Evolutionary conservation across 1,140 invertebrate species (phyloP).

Genomic region (Tetramorium simillimum): DNA sequence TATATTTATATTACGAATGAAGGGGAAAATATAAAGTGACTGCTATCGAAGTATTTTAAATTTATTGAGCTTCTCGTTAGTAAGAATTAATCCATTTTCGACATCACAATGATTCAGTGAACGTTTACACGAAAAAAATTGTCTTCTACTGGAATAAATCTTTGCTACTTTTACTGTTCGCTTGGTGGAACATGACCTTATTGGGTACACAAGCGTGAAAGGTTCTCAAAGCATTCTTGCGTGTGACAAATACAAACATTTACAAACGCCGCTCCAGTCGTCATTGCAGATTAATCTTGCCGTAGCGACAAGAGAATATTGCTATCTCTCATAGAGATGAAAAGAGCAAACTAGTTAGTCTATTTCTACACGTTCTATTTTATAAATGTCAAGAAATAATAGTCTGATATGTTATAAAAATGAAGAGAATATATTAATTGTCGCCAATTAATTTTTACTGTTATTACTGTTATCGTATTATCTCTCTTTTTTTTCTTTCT

Average conservation of each 20-base stretch:
- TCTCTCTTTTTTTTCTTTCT: background rate
- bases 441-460: background rate
- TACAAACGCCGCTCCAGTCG: constrained; percentile 71
- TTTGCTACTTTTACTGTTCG: constrained; percentile 47
- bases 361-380: background rate
- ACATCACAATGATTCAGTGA: background rate
- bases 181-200: constrained; percentile 44
- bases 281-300: constrained; percentile 70
- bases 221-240: constrained; percentile 73
- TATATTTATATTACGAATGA: too few species aligned
- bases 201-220: constrained; percentile 54
- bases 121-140: constrained; percentile 12
- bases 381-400: background rate
- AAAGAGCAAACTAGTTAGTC: constrained; percentile 27
- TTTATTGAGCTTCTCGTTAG: background rate
- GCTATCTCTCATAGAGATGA: constrained; percentile 20
- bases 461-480: background rate
- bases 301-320: constrained; percentile 48
- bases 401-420: background rate
- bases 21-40: background rate
- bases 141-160: constrained; percentile 26
- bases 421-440: background rate
- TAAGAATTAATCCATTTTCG: background rate
- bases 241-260: constrained; percentile 80
- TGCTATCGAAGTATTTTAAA: background rate